These are phyloP conservation scores for Hafferia zeledoni DNA, from an alignment of 2,797 vertebrate species.

Conservation along the genomic window DNA sequence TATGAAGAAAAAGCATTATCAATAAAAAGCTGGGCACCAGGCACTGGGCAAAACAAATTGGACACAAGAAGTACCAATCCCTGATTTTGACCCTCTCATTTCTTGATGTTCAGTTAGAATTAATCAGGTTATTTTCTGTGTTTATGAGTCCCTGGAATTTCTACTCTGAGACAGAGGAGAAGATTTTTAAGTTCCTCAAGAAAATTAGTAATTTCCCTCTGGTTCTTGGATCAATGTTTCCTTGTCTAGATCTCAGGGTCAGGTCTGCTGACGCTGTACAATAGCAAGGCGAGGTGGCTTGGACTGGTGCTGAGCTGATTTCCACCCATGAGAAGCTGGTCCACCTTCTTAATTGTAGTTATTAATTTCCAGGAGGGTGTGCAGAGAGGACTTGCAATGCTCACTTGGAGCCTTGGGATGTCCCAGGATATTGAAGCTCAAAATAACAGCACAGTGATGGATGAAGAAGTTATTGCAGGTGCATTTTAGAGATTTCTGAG, in stretches of 20 bases:
- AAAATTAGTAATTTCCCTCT: background rate
- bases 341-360: background rate
- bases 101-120: background rate
- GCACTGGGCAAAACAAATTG: background rate
- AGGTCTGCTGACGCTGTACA: background rate
- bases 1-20: background rate
- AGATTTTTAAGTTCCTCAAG: background rate
- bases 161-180: background rate
- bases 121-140: background rate
- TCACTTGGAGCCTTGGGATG: background rate
- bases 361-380: background rate
- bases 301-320: background rate
- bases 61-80: background rate
- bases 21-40: background rate
- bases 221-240: background rate
- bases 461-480: background rate
- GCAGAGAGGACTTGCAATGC: background rate
- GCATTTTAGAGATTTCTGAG: conserved; percentile 3
- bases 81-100: background rate
- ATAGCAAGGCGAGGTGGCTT: background rate
- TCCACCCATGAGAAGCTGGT: background rate
- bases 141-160: background rate
- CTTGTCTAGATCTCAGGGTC: background rate
- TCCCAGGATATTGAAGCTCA: background rate
- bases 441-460: background rate